Percentiles rank a stretch among this genome's conserved stretches.
Evolutionary conservation across 2,113 vertebrate species (phyloP).

Genomic region (Menura novaehollandiae): DNA sequence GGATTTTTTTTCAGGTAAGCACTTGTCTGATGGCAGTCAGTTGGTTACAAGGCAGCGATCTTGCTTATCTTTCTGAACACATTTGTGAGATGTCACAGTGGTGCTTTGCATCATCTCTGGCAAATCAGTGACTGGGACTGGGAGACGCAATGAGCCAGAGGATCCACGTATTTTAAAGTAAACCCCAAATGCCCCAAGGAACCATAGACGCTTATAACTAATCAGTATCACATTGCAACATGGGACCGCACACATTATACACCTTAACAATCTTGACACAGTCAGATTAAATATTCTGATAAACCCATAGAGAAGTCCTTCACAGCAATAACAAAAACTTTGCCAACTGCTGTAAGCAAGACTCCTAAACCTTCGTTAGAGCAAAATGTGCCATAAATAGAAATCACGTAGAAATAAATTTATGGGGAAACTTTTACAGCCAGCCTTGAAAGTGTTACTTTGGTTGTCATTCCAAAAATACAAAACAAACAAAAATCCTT

Average conservation of each 20-base stretch:
- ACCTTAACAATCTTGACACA: not conserved
- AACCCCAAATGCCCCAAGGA: not conserved
- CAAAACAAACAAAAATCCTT: not conserved
- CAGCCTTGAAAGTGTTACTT: not conserved
- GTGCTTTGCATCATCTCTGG: not conserved
- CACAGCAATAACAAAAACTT: not conserved
- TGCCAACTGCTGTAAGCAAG: not conserved
- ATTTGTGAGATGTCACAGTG: not conserved
- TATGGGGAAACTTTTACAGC: not conserved
- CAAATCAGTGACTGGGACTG: not conserved
- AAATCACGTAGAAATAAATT: not conserved
- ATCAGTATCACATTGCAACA: not conserved
- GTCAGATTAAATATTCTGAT: not conserved
- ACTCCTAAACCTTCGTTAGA: not conserved
- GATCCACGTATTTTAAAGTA: not conserved
- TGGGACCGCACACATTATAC: accelerated
- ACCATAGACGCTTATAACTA: not conserved
- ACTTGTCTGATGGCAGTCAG: not conserved
- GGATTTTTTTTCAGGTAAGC: not conserved
- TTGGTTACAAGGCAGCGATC: not conserved
- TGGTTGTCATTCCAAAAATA: not conserved
- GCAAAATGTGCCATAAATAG: not conserved
- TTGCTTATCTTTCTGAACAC: not conserved
- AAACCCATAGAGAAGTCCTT: not conserved
- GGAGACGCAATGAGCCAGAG: not conserved